phyloP scores from a whole-genome alignment of 2,113 vertebrate genomes.

The Cinclus cinclus region DNA sequence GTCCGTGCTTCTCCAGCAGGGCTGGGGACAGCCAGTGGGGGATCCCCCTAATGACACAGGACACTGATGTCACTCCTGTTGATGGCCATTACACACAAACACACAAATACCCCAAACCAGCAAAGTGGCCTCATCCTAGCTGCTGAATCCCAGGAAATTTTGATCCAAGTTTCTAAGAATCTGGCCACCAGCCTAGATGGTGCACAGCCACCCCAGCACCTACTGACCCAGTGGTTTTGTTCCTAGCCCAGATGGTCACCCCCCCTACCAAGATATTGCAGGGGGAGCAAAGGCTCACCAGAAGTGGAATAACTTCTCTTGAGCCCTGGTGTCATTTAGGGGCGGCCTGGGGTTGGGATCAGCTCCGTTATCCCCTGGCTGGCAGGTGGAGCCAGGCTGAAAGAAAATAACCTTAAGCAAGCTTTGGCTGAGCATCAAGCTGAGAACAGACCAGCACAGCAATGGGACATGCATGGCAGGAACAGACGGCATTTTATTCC shows the following conservation, averaged over 20 bases:
- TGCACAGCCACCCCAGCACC: accelerated
- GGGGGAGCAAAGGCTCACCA: neutral
- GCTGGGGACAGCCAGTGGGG: neutral
- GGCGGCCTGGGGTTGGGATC: neutral
- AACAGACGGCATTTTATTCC: accelerated
- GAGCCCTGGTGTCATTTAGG: neutral
- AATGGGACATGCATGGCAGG: neutral
- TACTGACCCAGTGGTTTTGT: neutral
- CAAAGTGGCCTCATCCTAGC: neutral
- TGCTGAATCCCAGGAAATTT: neutral
- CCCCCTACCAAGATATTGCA: neutral
- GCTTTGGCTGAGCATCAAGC: neutral
- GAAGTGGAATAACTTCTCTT: neutral
- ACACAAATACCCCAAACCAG: neutral
- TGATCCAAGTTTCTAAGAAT: neutral
- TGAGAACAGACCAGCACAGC: neutral
- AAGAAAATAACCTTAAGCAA: neutral
- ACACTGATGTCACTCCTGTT: neutral
- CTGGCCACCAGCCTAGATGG: accelerated
- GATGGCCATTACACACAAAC: accelerated
- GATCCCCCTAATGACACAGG: neutral
- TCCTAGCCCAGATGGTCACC: neutral
- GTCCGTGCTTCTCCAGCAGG: neutral
- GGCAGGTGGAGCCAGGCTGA: neutral
- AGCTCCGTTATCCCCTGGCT: neutral